phyloP scores from a whole-genome alignment of 2,888 invertebrate genomes.

The Meganola albula region DNA sequence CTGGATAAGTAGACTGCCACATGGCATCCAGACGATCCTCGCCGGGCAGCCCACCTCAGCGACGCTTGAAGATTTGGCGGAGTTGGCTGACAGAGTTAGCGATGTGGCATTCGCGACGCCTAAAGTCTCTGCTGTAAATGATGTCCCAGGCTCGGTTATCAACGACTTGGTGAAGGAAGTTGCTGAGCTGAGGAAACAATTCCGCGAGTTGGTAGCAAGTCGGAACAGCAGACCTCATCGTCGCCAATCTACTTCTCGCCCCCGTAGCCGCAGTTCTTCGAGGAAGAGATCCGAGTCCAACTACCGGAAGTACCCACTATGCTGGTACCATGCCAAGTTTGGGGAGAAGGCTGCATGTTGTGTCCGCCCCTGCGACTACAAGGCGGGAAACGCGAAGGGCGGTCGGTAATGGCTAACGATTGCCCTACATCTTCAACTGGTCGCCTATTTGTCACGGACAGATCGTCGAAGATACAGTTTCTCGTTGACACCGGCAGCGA shows the following conservation, averaged over 20 bases:
- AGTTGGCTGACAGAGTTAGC: slow-evolving; percentile 8
- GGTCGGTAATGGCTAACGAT: background rate
- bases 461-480: slow-evolving; percentile 5
- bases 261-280: background rate
- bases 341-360: slow-evolving; percentile 5
- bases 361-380: slow-evolving; percentile 5
- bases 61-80: slow-evolving; percentile 1
- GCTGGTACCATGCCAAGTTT: slow-evolving; percentile 9
- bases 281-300: background rate
- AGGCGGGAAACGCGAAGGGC: background rate
- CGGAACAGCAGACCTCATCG: background rate
- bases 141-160: background rate
- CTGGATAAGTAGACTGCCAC: slow-evolving; percentile 7
- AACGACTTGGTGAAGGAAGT: background rate
- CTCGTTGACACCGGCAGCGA: too few relatives aligned
- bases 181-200: background rate
- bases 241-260: background rate
- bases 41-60: slow-evolving; percentile 1
- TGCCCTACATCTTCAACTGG: too few relatives aligned
- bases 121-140: background rate
- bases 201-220: background rate
- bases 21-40: slow-evolving; percentile 3
- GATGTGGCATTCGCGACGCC: slow-evolving; percentile 3
- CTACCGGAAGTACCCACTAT: slow-evolving; percentile 2
- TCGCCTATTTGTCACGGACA: slow-evolving; percentile 8